phyloP scores from a whole-genome alignment of 1,140 invertebrate species.

The Heliconius hermathena region DNA sequence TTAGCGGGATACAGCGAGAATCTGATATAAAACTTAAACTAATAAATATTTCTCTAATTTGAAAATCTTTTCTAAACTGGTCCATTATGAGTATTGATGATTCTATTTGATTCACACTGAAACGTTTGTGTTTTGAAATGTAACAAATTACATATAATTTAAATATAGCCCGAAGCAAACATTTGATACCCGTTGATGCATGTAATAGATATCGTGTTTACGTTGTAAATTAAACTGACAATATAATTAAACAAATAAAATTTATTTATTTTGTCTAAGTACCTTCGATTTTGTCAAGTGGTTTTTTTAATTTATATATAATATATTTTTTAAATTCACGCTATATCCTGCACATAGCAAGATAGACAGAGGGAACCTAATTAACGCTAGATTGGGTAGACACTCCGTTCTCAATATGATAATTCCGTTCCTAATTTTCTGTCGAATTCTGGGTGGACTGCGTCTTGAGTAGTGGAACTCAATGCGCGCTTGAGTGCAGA shows the following conservation, averaged over 20 bases:
- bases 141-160: slow-evolving; percentile 1
- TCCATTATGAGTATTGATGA: neutral
- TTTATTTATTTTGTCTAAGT: neutral
- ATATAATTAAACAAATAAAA: neutral
- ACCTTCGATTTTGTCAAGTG: neutral
- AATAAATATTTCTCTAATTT: too few relatives aligned
- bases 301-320: neutral
- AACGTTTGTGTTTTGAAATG: slow-evolving; percentile 5
- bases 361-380: too few relatives aligned
- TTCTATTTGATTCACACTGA: neutral
- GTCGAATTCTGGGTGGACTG: too few relatives aligned
- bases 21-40: too few relatives aligned
- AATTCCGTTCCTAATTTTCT: too few relatives aligned
- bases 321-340: neutral
- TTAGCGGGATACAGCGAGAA: too few relatives aligned
- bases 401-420: too few relatives aligned
- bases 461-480: too few relatives aligned
- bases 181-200: slow-evolving; percentile 21
- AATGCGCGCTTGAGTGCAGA: too few relatives aligned
- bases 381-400: too few relatives aligned
- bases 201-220: slow-evolving; percentile 17
- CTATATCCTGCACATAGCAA: too few relatives aligned
- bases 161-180: slow-evolving; percentile 8
- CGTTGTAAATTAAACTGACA: slow-evolving; percentile 16
- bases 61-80: neutral